A percentile compares a stretch with the other conserved stretches of the same genome.
Evolutionary conservation across 92 coral and sea anemone species (phyloP).

Genomic region (Meandrina meandrites): DNA sequence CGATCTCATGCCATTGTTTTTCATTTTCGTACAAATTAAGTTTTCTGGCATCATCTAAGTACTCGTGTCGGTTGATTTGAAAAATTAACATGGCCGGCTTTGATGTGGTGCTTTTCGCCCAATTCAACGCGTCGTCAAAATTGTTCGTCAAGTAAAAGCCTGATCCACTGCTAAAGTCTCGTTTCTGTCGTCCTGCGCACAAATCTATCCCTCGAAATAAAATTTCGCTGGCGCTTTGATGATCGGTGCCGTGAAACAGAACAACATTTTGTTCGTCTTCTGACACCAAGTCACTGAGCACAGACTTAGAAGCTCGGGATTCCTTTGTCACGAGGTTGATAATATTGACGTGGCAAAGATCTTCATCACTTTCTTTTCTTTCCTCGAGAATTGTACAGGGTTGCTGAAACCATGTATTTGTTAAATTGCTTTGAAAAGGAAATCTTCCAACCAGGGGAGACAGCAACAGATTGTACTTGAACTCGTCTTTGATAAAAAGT

Average conservation of each 20-base stretch:
- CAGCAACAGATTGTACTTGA: slow-evolving; percentile 52
- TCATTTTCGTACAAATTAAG: slow-evolving; percentile 38
- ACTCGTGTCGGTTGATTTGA: slow-evolving; percentile 14
- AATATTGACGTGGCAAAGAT: slow-evolving; percentile 14
- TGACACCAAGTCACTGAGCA: background rate
- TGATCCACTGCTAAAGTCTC: slow-evolving; percentile 66
- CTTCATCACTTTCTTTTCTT: background rate
- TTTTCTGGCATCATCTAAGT: slow-evolving; percentile 10
- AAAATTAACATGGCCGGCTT: slow-evolving; percentile 61
- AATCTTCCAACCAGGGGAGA: slow-evolving; percentile 23
- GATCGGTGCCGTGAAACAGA: slow-evolving; percentile 76
- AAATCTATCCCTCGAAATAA: slow-evolving; percentile 51
- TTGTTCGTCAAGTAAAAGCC: slow-evolving; percentile 59
- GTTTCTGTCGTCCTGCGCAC: slow-evolving; percentile 45
- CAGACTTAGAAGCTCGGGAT: background rate
- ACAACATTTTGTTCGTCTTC: slow-evolving; percentile 4
- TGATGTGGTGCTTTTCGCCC: slow-evolving; percentile 59
- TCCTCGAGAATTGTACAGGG: background rate
- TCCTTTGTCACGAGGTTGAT: slow-evolving; percentile 43
- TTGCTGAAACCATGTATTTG: slow-evolving; percentile 33
- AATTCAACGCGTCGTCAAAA: slow-evolving; percentile 28
- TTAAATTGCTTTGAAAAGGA: slow-evolving; percentile 17
- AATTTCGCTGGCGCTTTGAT: slow-evolving; percentile 58
- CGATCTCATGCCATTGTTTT: slow-evolving; percentile 51
- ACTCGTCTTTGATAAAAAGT: slow-evolving; percentile 51